Evolutionary conservation across 2,113 vertebrate species (phyloP).

Genomic region (Excalfactoria chinensis): DNA sequence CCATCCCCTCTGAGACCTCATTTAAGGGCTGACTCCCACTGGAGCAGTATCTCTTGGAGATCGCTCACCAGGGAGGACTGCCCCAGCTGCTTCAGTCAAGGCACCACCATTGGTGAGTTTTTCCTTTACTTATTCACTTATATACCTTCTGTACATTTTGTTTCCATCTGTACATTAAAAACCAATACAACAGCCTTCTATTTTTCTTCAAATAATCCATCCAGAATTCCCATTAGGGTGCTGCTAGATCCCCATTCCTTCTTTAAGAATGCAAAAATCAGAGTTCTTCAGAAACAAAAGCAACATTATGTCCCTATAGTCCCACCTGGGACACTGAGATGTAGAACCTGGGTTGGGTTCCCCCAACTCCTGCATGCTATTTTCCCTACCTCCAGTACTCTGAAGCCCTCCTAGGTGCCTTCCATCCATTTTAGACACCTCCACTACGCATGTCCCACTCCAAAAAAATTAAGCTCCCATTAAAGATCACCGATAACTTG

Average conservation of each 20-base stretch:
- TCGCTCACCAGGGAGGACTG: too few species aligned
- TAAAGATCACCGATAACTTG: conserved; percentile 55
- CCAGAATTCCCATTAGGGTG: background rate
- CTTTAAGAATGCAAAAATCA: background rate
- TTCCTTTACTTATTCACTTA: too few species aligned
- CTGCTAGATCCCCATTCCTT: background rate
- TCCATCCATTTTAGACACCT: background rate
- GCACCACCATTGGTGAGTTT: too few species aligned
- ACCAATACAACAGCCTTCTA: too few species aligned
- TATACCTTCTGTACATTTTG: too few species aligned
- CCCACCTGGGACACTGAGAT: background rate
- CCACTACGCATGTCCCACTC: background rate
- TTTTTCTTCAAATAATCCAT: background rate
- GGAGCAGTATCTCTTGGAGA: too few species aligned
- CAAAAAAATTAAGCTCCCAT: background rate
- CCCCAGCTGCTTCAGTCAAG: too few species aligned
- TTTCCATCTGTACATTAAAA: too few species aligned
- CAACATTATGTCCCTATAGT: background rate
- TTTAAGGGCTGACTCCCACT: too few species aligned
- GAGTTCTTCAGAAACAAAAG: background rate
- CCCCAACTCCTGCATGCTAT: background rate
- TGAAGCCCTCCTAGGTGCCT: background rate
- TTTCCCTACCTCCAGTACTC: background rate
- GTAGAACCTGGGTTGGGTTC: background rate
- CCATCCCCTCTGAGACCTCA: too few species aligned